Conservation (phyloP, 2,888 invertebrate genomes). For the Morinoia aosen region DNA sequence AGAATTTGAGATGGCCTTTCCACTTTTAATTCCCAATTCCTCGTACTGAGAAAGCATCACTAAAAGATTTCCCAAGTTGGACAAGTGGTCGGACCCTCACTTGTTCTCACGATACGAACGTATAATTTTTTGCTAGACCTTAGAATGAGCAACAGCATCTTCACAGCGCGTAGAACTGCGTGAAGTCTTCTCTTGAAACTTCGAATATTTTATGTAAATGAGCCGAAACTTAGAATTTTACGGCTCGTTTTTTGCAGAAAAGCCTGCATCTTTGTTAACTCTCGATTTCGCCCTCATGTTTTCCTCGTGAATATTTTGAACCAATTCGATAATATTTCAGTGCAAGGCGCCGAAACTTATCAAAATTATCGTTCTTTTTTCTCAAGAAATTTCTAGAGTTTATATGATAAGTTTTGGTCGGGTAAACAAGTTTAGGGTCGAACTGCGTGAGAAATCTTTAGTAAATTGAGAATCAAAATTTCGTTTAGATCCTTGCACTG, state of each 20-base stretch:
- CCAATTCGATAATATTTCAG: neutral
- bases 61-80: neutral
- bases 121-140: neutral
- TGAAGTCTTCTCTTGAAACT: neutral
- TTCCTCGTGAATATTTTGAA: neutral
- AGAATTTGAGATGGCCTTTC: too few relatives aligned
- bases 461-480: neutral
- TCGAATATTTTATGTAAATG: neutral
- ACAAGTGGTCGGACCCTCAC: too few relatives aligned
- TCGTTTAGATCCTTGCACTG: neutral
- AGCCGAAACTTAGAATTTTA: neutral
- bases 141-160: neutral
- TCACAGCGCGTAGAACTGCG: neutral
- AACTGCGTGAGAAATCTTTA: neutral
- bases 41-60: too few relatives aligned
- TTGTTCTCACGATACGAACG: neutral
- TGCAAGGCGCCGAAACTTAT: neutral
- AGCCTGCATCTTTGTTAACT: slow-evolving; percentile 10
- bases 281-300: neutral
- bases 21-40: too few relatives aligned
- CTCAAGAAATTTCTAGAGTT: neutral
- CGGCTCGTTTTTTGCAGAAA: neutral
- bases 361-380: neutral
- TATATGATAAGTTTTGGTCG: neutral
- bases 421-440: neutral